Evolutionary conservation across 2,113 vertebrate species (phyloP), one percentile per base, ranked within the genome.

Genomic region (Tragelaphus imberbis): DNA sequence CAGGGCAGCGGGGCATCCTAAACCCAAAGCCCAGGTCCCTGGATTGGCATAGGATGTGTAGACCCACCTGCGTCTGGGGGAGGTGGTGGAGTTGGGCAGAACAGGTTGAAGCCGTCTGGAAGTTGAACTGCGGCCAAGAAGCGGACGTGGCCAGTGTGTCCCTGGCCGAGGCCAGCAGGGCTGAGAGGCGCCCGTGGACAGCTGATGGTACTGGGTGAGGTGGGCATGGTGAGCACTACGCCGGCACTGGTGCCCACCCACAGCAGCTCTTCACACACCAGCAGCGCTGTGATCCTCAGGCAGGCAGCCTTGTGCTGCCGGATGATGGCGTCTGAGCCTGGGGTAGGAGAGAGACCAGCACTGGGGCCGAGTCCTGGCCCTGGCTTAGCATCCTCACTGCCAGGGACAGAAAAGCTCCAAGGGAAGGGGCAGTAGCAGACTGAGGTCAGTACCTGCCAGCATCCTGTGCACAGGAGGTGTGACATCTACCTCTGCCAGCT

Each of bases 181-280:
- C 98, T 94, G 5, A 99, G 99, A 0, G 99, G 99, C 0, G 98
- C 98, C 1, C 99, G 96, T 1, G 98, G 98, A 13, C 99, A 98
- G 96, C 98, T 99, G 97, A 99, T 98, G 0, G 99, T 98, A 33
- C 99, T 97, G 2, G 98, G 84, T 3, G 99, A 98, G 86, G 99
- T 98, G 17, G 98, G 91, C 92, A 99, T 98, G 0, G 99, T 99
- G 28, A 99, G 99, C 85, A 99, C 99, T 19, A 99, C 99, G 0
- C 99, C 99, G 0, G 99, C 99, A 1, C 99, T 99, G 95, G 99
- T 99, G 68, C 99, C 99, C 3, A 99, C 99, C 99, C 99, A 99
- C 91, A 99, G 99, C 94, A 99, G 97, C 88, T 99, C 99, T 91
- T 99, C 99, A 89, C 99, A 99, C 5, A 98, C 99, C 98, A 99